phyloP scores from a whole-genome alignment of 2,113 vertebrate species.

The Myrmophylax atrothorax region DNA sequence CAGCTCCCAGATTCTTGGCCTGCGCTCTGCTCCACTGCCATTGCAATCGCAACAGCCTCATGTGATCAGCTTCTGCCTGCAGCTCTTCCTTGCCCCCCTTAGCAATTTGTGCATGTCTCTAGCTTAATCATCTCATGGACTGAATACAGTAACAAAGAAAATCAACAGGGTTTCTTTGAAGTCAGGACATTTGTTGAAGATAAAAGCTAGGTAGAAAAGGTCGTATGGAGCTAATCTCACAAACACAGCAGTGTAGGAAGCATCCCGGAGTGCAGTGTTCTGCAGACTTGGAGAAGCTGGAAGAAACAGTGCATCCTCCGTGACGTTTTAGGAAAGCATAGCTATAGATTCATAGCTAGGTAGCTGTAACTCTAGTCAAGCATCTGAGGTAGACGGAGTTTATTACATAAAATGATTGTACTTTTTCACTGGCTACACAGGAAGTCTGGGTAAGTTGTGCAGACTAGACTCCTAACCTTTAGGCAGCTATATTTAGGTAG shows the following conservation, averaged over 20 bases:
- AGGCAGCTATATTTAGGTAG: neutral
- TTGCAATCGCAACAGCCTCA: neutral
- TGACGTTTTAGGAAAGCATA: neutral
- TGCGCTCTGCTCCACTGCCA: fast-evolving
- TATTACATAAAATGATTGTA: neutral
- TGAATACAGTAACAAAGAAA: neutral
- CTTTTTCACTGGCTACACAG: neutral
- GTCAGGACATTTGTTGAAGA: neutral
- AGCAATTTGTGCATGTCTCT: neutral
- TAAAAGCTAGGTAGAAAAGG: neutral
- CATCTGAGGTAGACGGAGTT: neutral
- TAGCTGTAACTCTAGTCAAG: neutral
- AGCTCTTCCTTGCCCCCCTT: neutral
- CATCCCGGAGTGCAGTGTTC: neutral
- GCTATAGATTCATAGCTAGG: neutral
- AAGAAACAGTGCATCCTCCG: neutral
- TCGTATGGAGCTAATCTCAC: neutral
- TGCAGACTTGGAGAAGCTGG: neutral
- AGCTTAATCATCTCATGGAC: neutral
- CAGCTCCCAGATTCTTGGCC: neutral
- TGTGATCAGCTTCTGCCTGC: neutral
- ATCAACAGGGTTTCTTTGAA: neutral
- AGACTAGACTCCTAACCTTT: neutral
- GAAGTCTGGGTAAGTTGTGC: neutral
- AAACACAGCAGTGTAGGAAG: neutral